phyloP scores from a whole-genome alignment of 2,113 vertebrate genomes.

The Cercocebus atys region DNA sequence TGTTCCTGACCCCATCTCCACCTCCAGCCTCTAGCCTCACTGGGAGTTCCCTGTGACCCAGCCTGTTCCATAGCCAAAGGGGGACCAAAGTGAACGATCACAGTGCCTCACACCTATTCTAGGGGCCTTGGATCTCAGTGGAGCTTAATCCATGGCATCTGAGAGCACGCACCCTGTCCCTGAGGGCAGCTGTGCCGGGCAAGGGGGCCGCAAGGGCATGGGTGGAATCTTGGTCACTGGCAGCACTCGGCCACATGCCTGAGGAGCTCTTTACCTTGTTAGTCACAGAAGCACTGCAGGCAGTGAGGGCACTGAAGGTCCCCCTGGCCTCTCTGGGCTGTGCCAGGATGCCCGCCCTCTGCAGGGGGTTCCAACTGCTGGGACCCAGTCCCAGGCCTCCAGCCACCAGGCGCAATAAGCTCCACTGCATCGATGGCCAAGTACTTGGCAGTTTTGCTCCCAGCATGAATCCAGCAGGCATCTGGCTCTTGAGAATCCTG shows the following conservation, averaged over 20 bases:
- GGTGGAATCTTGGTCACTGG: constrained; percentile 74
- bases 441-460: constrained; percentile 77
- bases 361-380: constrained; percentile 46
- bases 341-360: background rate
- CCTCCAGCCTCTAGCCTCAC: background rate
- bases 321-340: constrained; percentile 76
- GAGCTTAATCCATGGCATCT: background rate
- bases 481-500: constrained; percentile 84
- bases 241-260: constrained; percentile 92
- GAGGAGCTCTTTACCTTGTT: constrained; percentile 87
- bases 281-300: constrained; percentile 86
- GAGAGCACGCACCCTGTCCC: background rate
- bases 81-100: rapidly evolving
- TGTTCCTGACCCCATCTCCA: background rate
- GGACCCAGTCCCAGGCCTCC: constrained; percentile 56
- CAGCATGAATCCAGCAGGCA: constrained; percentile 80
- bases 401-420: constrained; percentile 34
- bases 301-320: constrained; percentile 93
- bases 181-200: background rate
- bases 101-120: background rate
- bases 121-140: too few species aligned
- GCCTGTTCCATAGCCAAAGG: background rate
- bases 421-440: background rate
- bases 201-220: too few species aligned
- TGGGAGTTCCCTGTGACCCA: background rate